Conservation (phyloP, 2,797 vertebrate species). For the Parambassis ranga region DNA sequence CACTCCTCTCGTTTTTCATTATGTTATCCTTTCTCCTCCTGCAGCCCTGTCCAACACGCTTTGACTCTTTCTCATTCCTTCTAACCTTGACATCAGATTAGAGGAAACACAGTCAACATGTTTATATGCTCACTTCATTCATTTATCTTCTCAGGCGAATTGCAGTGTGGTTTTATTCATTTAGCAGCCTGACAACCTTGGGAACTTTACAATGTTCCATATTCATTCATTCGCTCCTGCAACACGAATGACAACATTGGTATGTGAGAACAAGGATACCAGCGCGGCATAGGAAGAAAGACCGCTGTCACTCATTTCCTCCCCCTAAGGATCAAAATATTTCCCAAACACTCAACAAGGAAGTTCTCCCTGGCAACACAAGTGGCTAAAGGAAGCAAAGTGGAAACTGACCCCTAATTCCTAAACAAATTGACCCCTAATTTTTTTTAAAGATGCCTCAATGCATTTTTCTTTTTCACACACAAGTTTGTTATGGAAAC, state of each 20-base stretch:
- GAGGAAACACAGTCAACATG: background rate
- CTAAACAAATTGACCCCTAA: slow-evolving; percentile 45
- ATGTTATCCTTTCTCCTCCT: too few relatives aligned
- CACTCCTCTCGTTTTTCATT: background rate
- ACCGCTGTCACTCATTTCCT: slow-evolving; percentile 47
- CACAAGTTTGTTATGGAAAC: slow-evolving; percentile 52
- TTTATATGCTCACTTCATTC: slow-evolving; percentile 3
- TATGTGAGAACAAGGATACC: slow-evolving; percentile 51
- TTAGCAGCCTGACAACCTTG: slow-evolving; percentile 38
- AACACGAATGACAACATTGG: slow-evolving; percentile 31
- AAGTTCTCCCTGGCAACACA: slow-evolving; percentile 60
- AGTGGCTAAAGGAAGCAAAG: slow-evolving; percentile 21
- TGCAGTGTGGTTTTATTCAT: slow-evolving; percentile 5
- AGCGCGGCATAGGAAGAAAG: slow-evolving; percentile 41
- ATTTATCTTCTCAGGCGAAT: background rate
- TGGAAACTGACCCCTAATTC: slow-evolving; percentile 50
- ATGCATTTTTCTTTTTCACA: slow-evolving; percentile 48
- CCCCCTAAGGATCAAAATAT: slow-evolving; percentile 55
- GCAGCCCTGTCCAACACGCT: too few relatives aligned
- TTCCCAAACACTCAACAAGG: slow-evolving; percentile 41
- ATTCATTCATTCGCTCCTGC: slow-evolving; percentile 14
- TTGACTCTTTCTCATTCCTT: background rate
- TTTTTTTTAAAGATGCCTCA: slow-evolving; percentile 23
- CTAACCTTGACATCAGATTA: background rate
- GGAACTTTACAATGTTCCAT: slow-evolving; percentile 30